Conservation (phyloP, 2,888 invertebrate species). For the Prosapia bicincta region DNA sequence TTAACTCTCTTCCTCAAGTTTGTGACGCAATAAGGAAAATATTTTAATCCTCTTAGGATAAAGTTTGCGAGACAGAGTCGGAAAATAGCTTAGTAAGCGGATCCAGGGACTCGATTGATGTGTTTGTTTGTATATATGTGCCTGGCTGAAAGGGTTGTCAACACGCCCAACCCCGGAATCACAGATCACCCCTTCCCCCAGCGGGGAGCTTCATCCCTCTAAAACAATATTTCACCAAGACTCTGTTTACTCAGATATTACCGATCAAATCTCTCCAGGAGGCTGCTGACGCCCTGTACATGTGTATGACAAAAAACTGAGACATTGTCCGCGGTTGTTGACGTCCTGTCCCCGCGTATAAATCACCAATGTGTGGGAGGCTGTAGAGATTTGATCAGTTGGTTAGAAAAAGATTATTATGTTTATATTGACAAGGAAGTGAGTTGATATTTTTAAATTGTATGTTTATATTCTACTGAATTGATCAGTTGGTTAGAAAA, state of each 20-base stretch:
- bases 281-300: background rate
- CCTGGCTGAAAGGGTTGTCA: background rate
- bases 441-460: too few relatives aligned
- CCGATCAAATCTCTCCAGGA: background rate
- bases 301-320: background rate
- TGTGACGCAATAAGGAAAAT: too few relatives aligned
- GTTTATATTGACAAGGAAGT: too few relatives aligned
- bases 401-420: too few relatives aligned
- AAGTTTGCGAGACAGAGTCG: background rate
- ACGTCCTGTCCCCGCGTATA: background rate
- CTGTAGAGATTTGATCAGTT: too few relatives aligned
- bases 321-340: background rate
- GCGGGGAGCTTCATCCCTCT: background rate
- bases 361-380: too few relatives aligned
- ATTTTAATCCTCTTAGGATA: background rate
- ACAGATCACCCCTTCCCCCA: background rate
- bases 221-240: constrained; percentile 2
- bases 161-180: background rate
- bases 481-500: too few relatives aligned
- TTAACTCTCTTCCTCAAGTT: too few relatives aligned
- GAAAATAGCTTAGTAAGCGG: background rate
- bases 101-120: background rate
- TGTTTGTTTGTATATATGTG: constrained; percentile 2
- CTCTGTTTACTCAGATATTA: background rate
- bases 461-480: too few relatives aligned